phyloP scores from a whole-genome alignment of 2,113 vertebrate species.

The Anarhynchus alexandrinus region DNA sequence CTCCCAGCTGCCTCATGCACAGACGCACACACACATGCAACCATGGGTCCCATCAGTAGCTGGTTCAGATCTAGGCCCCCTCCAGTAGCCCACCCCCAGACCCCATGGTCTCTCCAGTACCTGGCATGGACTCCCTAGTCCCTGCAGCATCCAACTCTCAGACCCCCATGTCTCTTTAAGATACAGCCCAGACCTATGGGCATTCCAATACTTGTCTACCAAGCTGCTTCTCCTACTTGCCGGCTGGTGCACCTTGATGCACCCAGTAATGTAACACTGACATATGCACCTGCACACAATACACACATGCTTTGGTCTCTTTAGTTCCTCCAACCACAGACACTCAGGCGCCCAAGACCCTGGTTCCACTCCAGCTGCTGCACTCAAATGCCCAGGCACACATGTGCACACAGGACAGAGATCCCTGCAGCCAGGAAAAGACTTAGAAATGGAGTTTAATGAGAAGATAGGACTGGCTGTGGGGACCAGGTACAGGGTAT shows the following conservation, averaged over 20 bases:
- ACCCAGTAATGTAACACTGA: neutral
- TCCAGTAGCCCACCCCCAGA: neutral
- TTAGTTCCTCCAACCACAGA: neutral
- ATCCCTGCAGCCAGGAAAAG: neutral
- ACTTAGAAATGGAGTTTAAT: neutral
- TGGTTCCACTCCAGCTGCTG: neutral
- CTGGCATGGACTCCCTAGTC: neutral
- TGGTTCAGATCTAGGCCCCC: neutral
- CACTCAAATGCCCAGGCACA: neutral
- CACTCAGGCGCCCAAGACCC: neutral
- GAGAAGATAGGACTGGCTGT: neutral
- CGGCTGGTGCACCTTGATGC: neutral
- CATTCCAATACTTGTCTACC: neutral
- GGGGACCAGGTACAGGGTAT: neutral
- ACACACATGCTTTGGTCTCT: neutral
- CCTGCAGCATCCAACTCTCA: neutral
- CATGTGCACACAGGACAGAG: accelerated
- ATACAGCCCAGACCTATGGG: neutral
- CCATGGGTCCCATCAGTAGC: neutral
- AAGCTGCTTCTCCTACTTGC: neutral
- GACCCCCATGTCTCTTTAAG: neutral
- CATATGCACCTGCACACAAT: neutral
- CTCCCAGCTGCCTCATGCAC: neutral
- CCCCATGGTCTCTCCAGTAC: neutral
- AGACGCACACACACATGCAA: neutral